These are phyloP conservation scores for Neuroterus valhalla DNA, from an alignment of 1,140 invertebrate genomes.

Conservation along the genomic window DNA sequence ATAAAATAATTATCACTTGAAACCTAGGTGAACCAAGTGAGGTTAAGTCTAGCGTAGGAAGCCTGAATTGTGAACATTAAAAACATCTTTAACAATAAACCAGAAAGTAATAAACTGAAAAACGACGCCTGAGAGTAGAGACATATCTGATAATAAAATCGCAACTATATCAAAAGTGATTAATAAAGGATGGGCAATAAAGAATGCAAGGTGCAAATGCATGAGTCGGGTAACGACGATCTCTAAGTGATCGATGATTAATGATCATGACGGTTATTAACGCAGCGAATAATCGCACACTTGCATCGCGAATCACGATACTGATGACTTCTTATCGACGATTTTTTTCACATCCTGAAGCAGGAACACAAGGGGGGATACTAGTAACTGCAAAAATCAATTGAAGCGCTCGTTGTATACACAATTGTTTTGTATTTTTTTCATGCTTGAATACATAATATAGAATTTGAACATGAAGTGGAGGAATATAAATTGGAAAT, in stretches of 20 bases:
- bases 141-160: not conserved
- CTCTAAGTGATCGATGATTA: constrained; percentile 9
- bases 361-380: not conserved
- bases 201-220: constrained; percentile 18
- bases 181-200: constrained; percentile 12
- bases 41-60: too few species aligned
- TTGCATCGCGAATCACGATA: constrained; percentile 21
- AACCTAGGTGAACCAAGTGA: too few species aligned
- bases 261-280: constrained; percentile 21
- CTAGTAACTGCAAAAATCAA: constrained; percentile 10
- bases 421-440: too few species aligned
- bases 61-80: too few species aligned
- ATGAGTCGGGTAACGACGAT: not conserved
- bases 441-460: too few species aligned
- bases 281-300: constrained; percentile 13
- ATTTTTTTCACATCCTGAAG: not conserved
- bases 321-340: not conserved
- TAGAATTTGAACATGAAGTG: too few species aligned
- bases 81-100: not conserved
- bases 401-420: constrained; percentile 5
- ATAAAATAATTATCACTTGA: too few species aligned
- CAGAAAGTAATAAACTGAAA: not conserved
- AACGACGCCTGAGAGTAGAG: not conserved
- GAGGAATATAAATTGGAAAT: too few species aligned
- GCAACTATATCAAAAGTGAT: not conserved